These are phyloP conservation scores for Drosophila auraria DNA, from an alignment of 1,140 invertebrate species.

Conservation along the genomic window DNA sequence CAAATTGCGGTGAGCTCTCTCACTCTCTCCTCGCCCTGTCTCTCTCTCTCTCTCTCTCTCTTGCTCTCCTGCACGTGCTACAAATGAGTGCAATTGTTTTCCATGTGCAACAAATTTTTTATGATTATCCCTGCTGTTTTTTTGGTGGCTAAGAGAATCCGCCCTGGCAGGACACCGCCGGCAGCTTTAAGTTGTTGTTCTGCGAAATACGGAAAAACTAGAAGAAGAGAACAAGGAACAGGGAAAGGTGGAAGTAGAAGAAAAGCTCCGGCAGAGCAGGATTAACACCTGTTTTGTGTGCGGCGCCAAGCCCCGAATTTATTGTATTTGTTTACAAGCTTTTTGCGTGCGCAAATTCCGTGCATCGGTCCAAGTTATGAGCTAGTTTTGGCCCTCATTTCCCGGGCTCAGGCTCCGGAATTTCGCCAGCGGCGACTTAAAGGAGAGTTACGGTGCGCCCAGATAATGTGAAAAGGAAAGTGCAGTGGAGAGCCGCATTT, in stretches of 20 bases:
- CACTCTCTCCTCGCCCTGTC: not conserved
- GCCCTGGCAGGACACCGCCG: conserved; percentile 6
- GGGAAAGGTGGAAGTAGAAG: not conserved
- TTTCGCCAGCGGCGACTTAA: conserved; percentile 62
- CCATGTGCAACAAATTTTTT: conserved; percentile 71
- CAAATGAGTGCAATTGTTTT: conserved; percentile 78
- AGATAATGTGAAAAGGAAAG: conserved; percentile 80
- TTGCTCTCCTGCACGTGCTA: conserved; percentile 25
- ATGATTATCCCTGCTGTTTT: conserved; percentile 49
- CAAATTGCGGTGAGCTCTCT: conserved; percentile 51
- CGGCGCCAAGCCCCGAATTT: conserved; percentile 72
- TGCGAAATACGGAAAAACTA: conserved; percentile 12
- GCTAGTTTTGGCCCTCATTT: conserved; percentile 49
- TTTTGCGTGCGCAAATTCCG: conserved; percentile 71
- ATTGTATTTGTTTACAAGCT: conserved; percentile 82
- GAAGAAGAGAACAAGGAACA: not conserved
- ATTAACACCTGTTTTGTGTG: conserved; percentile 81
- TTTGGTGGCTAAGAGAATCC: conserved; percentile 12
- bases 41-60: conserved; percentile 13
- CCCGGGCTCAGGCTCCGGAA: conserved; percentile 20
- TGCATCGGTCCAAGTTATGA: conserved; percentile 46
- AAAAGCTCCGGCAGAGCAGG: conserved; percentile 47
- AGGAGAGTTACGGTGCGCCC: conserved; percentile 60
- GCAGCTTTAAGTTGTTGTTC: conserved; percentile 48
- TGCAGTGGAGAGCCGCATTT: conserved; percentile 59